Evolutionary conservation across 1,140 invertebrate genomes (phyloP), one percentile per base, ranked within the genome.

Genomic region (Druon quercuslanigerum): DNA sequence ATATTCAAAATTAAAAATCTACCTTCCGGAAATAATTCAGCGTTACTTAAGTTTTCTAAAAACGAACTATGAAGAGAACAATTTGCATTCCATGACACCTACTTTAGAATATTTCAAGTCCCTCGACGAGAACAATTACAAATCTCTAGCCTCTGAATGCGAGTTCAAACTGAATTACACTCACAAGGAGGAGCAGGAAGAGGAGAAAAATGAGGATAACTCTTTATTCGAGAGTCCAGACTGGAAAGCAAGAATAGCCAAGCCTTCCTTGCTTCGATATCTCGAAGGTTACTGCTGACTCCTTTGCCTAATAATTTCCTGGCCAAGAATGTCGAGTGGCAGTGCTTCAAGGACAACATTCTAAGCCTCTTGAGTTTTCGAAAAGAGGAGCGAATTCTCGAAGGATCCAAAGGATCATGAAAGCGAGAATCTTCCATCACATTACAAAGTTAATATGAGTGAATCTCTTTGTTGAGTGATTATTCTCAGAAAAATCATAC

Each of bases 231-330:
- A 86, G 75, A 83, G 79, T 72, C 85, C 46, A 73, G 78, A 60
- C 73, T 52, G n/a, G 60, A 66, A 40, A 16, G n/a, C 60, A 66
- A 66, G 60, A 66, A 40, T 66, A 5, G 76, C 90, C 51, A 83
- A 83, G 74, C 50, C 86, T n/a, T 87, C 76, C 17, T 76, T 94
- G 9, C 86, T 94, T 33, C 91, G 91, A 72, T 94, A 94, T 74
- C 89, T 94, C 7, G 88, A 91, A 71, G 90, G 90, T 51, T 90
- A 93, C 72, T 94, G 94, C 80, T 92, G 92, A 91, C 72, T 94
- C 2, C 77, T 94, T 20, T 90, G 3, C 79, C 87, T 7, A 84
- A 85, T 70, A 79, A 82, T 16, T 60, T 81, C 66, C 9, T 86
- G 50, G 78, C 54, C 54, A 82, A 33, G 76, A 90, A 86, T 52